Percentiles rank a stretch among this genome's conserved stretches.
These are phyloP conservation scores for Troides aeacus DNA, from an alignment of 2,888 invertebrate species.

Conservation along the genomic window DNA sequence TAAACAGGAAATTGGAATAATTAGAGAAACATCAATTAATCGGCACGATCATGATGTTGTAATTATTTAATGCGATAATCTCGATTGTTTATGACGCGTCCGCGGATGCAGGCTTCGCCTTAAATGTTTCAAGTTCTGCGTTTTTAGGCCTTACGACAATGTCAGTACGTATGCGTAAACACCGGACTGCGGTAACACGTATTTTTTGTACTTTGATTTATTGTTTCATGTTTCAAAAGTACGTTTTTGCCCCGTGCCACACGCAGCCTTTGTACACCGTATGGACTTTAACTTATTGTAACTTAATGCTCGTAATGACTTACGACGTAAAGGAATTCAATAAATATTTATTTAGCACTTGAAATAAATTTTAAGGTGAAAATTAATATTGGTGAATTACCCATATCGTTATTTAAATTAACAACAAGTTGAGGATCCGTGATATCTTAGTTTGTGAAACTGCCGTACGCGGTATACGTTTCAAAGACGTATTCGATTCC, in stretches of 20 bases:
- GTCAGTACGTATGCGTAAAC: slow-evolving; percentile 68
- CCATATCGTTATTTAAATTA: not conserved
- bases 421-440: not conserved
- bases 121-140: slow-evolving; percentile 49
- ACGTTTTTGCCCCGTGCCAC: slow-evolving; percentile 69
- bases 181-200: slow-evolving; percentile 72
- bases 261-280: slow-evolving; percentile 58
- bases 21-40: slow-evolving; percentile 32
- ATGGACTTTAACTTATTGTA: slow-evolving; percentile 53
- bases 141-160: slow-evolving; percentile 66
- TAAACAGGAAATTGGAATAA: slow-evolving; percentile 30
- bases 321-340: slow-evolving; percentile 13
- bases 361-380: not conserved
- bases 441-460: too few species aligned
- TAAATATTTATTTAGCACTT: slow-evolving; percentile 13
- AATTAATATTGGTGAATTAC: not conserved
- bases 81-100: slow-evolving; percentile 19
- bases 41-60: slow-evolving; percentile 13
- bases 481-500: too few species aligned
- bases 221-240: slow-evolving; percentile 73
- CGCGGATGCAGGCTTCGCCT: slow-evolving; percentile 44
- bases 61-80: slow-evolving; percentile 32
- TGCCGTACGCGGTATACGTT: too few species aligned
- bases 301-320: slow-evolving; percentile 25
- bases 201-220: slow-evolving; percentile 76